Percentiles rank a stretch among this genome's conserved stretches.
Evolutionary conservation across 2,888 invertebrate species (phyloP).

Genomic region (Nomada flava): DNA sequence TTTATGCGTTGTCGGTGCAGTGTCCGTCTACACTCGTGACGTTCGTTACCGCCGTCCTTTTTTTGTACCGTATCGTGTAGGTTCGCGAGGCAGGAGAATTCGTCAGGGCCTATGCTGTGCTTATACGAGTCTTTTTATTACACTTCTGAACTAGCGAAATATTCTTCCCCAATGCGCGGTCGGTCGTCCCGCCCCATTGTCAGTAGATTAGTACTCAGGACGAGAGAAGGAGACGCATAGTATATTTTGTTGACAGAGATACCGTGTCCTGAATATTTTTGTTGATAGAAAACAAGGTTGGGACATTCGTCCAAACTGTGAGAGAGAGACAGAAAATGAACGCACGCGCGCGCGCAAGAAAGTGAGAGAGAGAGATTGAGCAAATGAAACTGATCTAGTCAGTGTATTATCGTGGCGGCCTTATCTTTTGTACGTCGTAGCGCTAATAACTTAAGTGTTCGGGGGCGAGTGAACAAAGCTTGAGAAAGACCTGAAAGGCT

Average conservation of each 20-base stretch:
- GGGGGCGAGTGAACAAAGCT: constrained; percentile 53
- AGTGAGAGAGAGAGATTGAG: constrained; percentile 40
- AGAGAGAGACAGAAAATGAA: not conserved
- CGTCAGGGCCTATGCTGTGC: constrained; percentile 65
- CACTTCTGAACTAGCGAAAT: constrained; percentile 40
- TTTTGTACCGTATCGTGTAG: constrained; percentile 20
- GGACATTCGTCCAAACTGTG: constrained; percentile 54
- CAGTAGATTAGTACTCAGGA: constrained; percentile 69
- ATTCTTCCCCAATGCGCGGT: constrained; percentile 45
- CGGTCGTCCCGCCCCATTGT: constrained; percentile 19
- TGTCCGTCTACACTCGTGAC: not conserved
- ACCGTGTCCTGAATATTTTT: constrained; percentile 73
- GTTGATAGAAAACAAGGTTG: constrained; percentile 56
- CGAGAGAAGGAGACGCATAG: constrained; percentile 61
- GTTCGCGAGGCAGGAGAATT: constrained; percentile 23
- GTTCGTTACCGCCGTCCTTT: constrained; percentile 20
- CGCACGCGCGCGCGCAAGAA: not conserved
- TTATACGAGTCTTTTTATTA: constrained; percentile 50
- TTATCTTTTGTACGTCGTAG: constrained; percentile 83
- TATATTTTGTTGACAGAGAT: constrained; percentile 81
- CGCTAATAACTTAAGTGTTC: constrained; percentile 69
- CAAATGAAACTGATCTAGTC: constrained; percentile 82
- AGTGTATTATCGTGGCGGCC: constrained; percentile 84
- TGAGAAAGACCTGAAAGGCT: constrained; percentile 15
- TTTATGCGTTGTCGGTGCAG: not conserved